Evolutionary conservation across 2,888 invertebrate species (phyloP).

Genomic region (Agelastica alni): DNA sequence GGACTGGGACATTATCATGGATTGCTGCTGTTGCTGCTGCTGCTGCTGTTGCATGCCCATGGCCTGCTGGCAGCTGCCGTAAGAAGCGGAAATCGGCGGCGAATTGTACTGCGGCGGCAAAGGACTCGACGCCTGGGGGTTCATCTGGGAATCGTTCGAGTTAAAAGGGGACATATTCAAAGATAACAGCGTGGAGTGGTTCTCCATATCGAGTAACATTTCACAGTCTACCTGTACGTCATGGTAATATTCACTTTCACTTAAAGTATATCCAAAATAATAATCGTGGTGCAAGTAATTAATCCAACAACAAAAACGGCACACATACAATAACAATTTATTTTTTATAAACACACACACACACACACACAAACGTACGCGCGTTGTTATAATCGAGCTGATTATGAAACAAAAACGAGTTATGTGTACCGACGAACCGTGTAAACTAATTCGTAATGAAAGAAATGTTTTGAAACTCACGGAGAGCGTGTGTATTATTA

Average conservation of each 20-base stretch:
- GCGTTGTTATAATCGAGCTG: constrained; percentile 2
- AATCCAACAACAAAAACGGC: constrained; percentile 19
- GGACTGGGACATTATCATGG: constrained; percentile 50
- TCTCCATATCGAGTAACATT: constrained; percentile 87
- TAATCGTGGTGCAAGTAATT: constrained; percentile 10
- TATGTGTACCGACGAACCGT: no score
- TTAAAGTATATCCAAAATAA: constrained; percentile 16
- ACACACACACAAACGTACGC: constrained; percentile 14
- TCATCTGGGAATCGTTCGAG: constrained; percentile 66
- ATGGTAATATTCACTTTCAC: constrained; percentile 26
- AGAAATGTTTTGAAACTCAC: no score
- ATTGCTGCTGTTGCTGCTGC: constrained; percentile 48
- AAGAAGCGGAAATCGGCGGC: constrained; percentile 49
- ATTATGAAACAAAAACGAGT: constrained; percentile 12
- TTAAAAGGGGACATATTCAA: constrained; percentile 88
- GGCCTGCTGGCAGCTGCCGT: constrained; percentile 48
- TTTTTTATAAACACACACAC: no score
- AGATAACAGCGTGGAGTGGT: constrained; percentile 81
- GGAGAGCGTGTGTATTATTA: no score
- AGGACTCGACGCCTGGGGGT: constrained; percentile 50
- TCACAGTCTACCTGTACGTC: constrained; percentile 50
- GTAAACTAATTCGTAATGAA: no score
- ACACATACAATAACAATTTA: no score
- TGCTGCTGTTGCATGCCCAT: constrained; percentile 47
- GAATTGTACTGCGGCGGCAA: constrained; percentile 58